Conservation (phyloP, 2,797 vertebrate species). For the Carduelis carduelis region DNA sequence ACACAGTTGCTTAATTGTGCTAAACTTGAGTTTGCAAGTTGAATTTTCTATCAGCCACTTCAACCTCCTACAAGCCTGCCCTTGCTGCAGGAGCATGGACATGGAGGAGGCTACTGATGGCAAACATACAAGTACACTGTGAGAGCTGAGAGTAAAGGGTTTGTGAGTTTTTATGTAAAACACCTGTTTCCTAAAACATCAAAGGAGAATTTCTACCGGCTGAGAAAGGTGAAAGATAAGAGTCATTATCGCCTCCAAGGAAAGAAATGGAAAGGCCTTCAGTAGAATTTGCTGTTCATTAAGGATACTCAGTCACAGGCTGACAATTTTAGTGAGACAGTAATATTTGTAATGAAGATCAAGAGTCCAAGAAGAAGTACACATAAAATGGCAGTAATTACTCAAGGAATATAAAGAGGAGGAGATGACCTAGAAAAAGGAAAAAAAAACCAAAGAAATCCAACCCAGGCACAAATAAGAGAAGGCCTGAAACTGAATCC, state of each 20-base stretch:
- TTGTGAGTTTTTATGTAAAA: not conserved
- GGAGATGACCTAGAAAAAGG: not conserved
- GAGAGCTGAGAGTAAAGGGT: not conserved
- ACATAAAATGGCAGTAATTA: not conserved
- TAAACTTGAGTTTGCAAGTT: not conserved
- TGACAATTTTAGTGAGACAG: not conserved
- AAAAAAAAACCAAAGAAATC: fast-evolving
- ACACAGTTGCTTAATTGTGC: not conserved
- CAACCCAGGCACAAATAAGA: not conserved
- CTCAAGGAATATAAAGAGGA: not conserved
- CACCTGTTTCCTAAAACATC: not conserved
- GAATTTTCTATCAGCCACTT: not conserved
- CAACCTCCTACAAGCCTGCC: not conserved
- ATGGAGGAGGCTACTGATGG: not conserved
- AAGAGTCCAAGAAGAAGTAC: not conserved
- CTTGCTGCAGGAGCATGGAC: fast-evolving
- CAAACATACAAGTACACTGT: not conserved
- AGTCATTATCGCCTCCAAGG: not conserved
- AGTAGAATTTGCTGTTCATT: not conserved
- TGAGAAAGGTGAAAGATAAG: not conserved
- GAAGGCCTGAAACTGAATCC: not conserved
- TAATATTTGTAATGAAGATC: not conserved
- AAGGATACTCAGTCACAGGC: not conserved
- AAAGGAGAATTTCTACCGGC: not conserved
- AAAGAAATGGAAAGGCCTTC: not conserved